A percentile compares a stretch with the other conserved stretches of the same genome.
These are phyloP conservation scores for Andrena minutula DNA, from an alignment of 2,888 invertebrate genomes.

Conservation along the genomic window DNA sequence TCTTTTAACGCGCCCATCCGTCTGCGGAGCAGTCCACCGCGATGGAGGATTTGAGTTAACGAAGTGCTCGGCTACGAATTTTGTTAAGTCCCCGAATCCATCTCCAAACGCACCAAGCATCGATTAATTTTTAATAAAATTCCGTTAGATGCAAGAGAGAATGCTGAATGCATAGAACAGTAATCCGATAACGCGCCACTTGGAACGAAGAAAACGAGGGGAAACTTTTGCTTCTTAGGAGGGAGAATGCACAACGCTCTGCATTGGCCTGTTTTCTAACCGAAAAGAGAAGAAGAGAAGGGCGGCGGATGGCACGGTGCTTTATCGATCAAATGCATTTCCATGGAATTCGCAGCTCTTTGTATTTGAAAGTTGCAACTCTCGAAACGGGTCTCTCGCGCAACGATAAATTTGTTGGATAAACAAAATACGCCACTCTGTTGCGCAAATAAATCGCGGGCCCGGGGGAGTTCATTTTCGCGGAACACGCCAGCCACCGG, in stretches of 20 bases:
- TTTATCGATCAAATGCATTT: constrained; percentile 67
- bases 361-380: constrained; percentile 58
- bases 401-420: constrained; percentile 61
- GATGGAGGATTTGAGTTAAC: constrained; percentile 44
- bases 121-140: constrained; percentile 51
- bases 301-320: neutral
- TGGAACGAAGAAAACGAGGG: neutral
- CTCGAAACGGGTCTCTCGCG: constrained; percentile 32
- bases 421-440: constrained; percentile 58
- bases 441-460: constrained; percentile 54
- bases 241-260: constrained; percentile 15
- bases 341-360: constrained; percentile 51
- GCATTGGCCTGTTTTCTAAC: constrained; percentile 27
- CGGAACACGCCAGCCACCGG: constrained; percentile 2
- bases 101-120: constrained; percentile 19
- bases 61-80: constrained; percentile 37
- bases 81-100: constrained; percentile 32
- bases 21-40: constrained; percentile 6
- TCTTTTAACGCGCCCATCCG: constrained; percentile 40
- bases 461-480: constrained; percentile 45
- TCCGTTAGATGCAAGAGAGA: too few relatives aligned
- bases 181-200: too few relatives aligned
- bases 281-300: constrained; percentile 10
- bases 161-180: too few relatives aligned
- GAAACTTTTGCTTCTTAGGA: constrained; percentile 25